Base-by-base conservation (phyloP, 2,113 vertebrate genomes). In the Chrysemys picta region DNA sequence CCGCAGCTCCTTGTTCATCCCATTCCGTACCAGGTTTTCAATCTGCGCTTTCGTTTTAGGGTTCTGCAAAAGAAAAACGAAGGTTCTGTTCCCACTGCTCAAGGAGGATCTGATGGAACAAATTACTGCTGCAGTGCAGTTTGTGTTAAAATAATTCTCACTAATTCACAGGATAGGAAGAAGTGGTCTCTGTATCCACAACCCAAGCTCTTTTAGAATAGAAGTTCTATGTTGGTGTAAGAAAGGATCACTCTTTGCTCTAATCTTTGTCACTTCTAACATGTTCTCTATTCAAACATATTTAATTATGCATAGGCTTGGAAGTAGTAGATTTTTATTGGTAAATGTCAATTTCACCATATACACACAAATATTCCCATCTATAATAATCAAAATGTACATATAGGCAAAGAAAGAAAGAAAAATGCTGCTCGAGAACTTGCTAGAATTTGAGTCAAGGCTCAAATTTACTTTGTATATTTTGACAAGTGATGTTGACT, bases 21-120 rank as follows among this genome's bases (percentile, higher is more conserved):
- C 98, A 25, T 97, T 96, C 62, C 93, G 96, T 65, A 99, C 83
- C 93, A 99, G 93, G 45, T 87, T 96, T 96, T 99, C 98, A 14
- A 99, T 98, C 97, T 99, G 99, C 8, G 98, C 98, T 96, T 98
- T 98, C 0, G 99, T 99, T 75, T 98, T 97, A 1, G 95, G 96
- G 96, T 99, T 99, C 99, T 99, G 90, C 45, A 91, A 62, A 59
- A 53, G 14, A 10, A 57, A 12, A 31, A 3, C 0, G 2, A 79
- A 84, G 75, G 14, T 2, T 21, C 24, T 49, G 3, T 0, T 56
- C 88, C 45, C 53, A 59, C 1, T 49, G n/a, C n/a, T n/a, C n/a
- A n/a, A n/a, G n/a, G n/a, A n/a, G n/a, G n/a, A n/a, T n/a, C n/a
- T n/a, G n/a, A n/a, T n/a, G n/a, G n/a, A n/a, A n/a, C n/a, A n/a